phyloP scores from a whole-genome alignment of 1,140 invertebrate species.

The Pachypeltis micranthus region DNA sequence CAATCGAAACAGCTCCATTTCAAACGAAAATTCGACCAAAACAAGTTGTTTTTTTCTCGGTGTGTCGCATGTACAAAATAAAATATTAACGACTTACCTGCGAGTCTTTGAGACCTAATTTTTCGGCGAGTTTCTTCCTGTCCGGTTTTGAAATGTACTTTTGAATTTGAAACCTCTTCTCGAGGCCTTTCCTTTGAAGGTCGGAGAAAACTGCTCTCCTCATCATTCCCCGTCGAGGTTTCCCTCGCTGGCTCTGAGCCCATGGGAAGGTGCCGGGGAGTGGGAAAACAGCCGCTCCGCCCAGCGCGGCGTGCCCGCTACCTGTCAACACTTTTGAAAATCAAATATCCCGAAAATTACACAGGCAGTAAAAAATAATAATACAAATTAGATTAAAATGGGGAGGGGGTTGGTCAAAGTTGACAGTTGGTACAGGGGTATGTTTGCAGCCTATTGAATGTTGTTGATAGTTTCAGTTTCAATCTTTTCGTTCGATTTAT shows the following conservation, averaged over 20 bases:
- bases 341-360: conserved; percentile 19
- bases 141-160: conserved; percentile 98
- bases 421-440: too few relatives aligned
- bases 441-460: too few relatives aligned
- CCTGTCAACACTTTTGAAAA: conserved; percentile 28
- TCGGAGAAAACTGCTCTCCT: conserved; percentile 84
- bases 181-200: conserved; percentile 84
- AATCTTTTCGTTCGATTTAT: too few relatives aligned
- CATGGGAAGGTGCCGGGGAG: conserved; percentile 61
- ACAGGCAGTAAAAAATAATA: background rate
- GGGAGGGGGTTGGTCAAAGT: too few relatives aligned
- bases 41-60: too few relatives aligned
- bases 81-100: conserved; percentile 55
- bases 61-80: too few relatives aligned
- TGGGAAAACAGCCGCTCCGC: conserved; percentile 47
- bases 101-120: conserved; percentile 89
- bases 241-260: conserved; percentile 63
- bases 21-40: too few relatives aligned
- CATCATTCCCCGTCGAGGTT: conserved; percentile 87
- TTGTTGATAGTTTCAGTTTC: too few relatives aligned
- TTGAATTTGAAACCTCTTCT: conserved; percentile 89
- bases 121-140: conserved; percentile 89
- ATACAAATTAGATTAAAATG: too few relatives aligned
- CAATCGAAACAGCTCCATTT: too few relatives aligned
- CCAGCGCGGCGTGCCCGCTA: conserved; percentile 35